Base-by-base conservation (phyloP, 2,888 invertebrate species). In the Rhamnusium bicolor region DNA sequence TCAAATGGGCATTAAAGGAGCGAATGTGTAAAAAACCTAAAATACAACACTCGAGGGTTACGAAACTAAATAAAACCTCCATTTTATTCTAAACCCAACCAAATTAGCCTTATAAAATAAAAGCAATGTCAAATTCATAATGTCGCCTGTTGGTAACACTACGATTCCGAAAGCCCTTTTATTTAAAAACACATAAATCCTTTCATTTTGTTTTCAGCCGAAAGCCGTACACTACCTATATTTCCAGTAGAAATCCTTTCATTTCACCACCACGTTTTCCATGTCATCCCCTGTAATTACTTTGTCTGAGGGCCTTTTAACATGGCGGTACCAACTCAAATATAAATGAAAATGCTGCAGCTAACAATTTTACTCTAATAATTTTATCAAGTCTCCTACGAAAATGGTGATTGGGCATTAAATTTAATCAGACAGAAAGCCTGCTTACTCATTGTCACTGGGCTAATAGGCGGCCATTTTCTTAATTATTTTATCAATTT, bases 231-330 rank as follows among this genome's bases (percentile, higher is more conserved):
- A 29, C 27, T 29, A 65, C 63, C 27, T 18, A 29, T 29, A 65
- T 51, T 65, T 29, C 14, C 49, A 18, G 5, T 16, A n/a, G 51
- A 65, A 65, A 65, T 65, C 65, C 62, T 60, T 72, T 72, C 56
- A 72, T 62, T 60, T 68, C 62, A 60, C 53, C 47, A 56, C 54
- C 56, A 63, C 62, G 54, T 68, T 75, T 65, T 75, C 69, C 53
- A 47, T 62, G 69, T 67, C 75, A 61, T 71, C 68, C 60, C 51
- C 58, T 54, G 62, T 72, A 73, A 76, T 76, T 73, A 73, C 67
- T 67, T 71, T 67, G 73, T 69, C 68, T 72, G 62, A 49, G 53
- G 51, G 58, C 61, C 32, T 67, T 49, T 66, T 71, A 18, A 47
- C 54, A 24, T 49, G 24, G n/a, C 29, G 12, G 49, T 21, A 62